Percentiles rank a stretch among this genome's conserved stretches.
These are phyloP conservation scores for Megalops cyprinoides DNA, from an alignment of 2,797 vertebrate species.

Conservation along the genomic window DNA sequence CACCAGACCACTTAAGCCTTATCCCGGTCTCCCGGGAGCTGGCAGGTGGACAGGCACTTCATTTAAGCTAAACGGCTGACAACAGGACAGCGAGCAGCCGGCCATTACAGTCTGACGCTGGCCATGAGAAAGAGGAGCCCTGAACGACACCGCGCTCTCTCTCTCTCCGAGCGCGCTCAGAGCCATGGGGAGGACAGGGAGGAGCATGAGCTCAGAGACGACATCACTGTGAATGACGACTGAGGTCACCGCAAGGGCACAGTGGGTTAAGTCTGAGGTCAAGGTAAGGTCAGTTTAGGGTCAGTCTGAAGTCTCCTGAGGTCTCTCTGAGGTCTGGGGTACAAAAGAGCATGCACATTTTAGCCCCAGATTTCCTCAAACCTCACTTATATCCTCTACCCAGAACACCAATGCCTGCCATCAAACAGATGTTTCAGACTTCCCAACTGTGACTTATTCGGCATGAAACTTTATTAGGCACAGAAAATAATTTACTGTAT, in stretches of 20 bases:
- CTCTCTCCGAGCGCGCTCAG: background rate
- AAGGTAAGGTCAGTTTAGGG: background rate
- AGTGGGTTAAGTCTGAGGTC: background rate
- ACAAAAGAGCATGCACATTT: no score
- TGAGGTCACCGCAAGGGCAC: background rate
- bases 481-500: no score
- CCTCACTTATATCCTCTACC: no score
- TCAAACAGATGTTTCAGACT: no score
- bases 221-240: background rate
- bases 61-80: conserved; percentile 74
- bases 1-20: conserved; percentile 72
- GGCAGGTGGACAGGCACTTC: conserved; percentile 65
- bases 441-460: no score
- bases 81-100: conserved; percentile 63
- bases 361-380: no score
- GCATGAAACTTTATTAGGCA: no score
- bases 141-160: background rate
- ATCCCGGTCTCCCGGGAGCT: conserved; percentile 72
- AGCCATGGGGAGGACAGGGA: background rate
- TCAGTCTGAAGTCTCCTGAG: background rate
- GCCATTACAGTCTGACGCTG: conserved; percentile 68
- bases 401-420: no score
- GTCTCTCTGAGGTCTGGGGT: background rate
- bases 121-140: conserved; percentile 59
- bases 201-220: background rate